These are phyloP conservation scores for Pseudocheirus occidentalis DNA, from an alignment of 2,797 vertebrate genomes.

Conservation along the genomic window DNA sequence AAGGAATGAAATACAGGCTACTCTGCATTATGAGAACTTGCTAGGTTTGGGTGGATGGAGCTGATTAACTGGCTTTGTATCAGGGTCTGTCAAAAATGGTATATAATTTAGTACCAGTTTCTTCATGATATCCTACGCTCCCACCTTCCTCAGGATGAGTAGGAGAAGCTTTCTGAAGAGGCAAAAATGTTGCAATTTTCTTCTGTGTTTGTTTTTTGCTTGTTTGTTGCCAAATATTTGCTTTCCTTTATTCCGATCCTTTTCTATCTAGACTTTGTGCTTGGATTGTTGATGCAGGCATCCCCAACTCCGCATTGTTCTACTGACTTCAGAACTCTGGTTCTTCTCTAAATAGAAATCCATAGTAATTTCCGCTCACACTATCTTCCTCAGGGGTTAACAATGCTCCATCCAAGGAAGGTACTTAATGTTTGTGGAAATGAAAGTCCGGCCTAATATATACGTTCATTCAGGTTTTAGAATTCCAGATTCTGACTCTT, in stretches of 20 bases:
- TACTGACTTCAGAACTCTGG: neutral
- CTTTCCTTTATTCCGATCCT: neutral
- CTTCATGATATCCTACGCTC: neutral
- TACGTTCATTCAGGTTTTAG: neutral
- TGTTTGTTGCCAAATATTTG: fast-evolving
- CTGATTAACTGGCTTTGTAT: neutral
- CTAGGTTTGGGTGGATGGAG: neutral
- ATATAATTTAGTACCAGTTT: neutral
- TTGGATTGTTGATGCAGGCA: too few species aligned
- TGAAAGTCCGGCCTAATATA: neutral
- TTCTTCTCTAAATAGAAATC: neutral
- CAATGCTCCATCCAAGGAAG: neutral
- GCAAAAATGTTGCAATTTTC: neutral
- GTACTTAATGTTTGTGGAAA: neutral
- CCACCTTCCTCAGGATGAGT: neutral
- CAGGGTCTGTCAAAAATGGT: neutral
- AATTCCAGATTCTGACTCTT: neutral
- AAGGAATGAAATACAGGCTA: neutral
- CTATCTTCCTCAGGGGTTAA: neutral
- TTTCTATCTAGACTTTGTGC: neutral
- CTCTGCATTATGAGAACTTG: neutral
- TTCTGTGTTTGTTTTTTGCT: too few species aligned
- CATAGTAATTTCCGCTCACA: neutral
- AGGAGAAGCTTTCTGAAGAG: neutral
- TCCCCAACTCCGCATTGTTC: neutral